phyloP scores from a whole-genome alignment of 2,888 invertebrate species.

The Encarsia formosa region DNA sequence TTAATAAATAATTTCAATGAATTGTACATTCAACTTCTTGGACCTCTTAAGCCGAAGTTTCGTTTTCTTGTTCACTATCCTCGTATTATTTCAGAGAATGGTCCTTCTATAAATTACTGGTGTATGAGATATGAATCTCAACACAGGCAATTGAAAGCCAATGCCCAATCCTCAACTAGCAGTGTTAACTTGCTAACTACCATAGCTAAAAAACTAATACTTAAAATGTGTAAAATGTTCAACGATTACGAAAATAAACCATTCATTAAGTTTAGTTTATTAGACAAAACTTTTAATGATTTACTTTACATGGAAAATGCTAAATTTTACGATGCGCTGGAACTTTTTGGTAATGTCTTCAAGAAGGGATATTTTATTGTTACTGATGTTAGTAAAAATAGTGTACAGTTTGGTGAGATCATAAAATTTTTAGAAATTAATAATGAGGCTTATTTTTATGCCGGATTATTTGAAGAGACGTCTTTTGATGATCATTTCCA shows the following conservation, averaged over 20 bases:
- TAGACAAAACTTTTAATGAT: neutral
- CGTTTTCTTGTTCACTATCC: constrained; percentile 14
- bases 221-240: constrained; percentile 5
- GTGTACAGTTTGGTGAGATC: neutral
- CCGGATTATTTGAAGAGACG: neutral
- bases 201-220: constrained; percentile 6
- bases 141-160: constrained; percentile 14
- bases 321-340: neutral
- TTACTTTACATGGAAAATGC: neutral
- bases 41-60: constrained; percentile 16
- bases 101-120: constrained; percentile 13
- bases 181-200: constrained; percentile 14
- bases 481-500: neutral
- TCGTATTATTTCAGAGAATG: constrained; percentile 9
- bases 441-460: neutral
- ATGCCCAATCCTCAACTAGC: neutral
- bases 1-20: constrained; percentile 14
- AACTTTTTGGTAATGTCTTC: neutral
- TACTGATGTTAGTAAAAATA: neutral
- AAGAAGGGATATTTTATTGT: neutral
- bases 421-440: neutral
- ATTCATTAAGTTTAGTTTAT: neutral
- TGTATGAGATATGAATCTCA: constrained; percentile 17
- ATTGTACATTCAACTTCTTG: constrained; percentile 2
- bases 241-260: neutral